These are phyloP conservation scores for Conus canariensis DNA, from an alignment of 2,888 invertebrate species.

Conservation along the genomic window DNA sequence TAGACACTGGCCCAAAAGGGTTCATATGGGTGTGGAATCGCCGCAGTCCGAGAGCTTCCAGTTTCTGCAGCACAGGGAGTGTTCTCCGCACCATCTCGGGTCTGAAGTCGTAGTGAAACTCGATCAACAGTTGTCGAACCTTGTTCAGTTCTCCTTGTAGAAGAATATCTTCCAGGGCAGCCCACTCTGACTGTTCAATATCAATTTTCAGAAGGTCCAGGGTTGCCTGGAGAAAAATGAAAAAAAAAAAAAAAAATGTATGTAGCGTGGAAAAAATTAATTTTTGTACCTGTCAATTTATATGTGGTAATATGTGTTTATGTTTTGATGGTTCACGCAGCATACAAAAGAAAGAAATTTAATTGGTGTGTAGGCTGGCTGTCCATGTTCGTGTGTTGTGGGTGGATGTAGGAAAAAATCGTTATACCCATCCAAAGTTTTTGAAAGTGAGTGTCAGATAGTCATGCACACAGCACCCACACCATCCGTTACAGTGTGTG, in stretches of 20 bases:
- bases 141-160: neutral
- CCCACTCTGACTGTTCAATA: neutral
- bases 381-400: too few relatives aligned
- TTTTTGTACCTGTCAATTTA: too few relatives aligned
- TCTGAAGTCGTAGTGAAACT: neutral
- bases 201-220: constrained; percentile 6
- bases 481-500: too few relatives aligned
- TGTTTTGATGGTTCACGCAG: too few relatives aligned
- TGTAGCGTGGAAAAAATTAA: too few relatives aligned
- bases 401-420: too few relatives aligned
- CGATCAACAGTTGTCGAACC: neutral
- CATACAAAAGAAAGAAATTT: too few relatives aligned
- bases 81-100: neutral
- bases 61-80: neutral
- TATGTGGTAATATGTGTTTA: too few relatives aligned
- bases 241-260: neutral
- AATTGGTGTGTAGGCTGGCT: too few relatives aligned
- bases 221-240: neutral
- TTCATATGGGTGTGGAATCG: constrained; percentile 3
- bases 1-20: neutral
- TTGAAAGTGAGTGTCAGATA: too few relatives aligned
- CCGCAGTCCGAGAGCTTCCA: neutral
- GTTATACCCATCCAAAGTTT: too few relatives aligned
- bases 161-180: neutral
- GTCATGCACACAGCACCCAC: too few relatives aligned